phyloP scores from a whole-genome alignment of 2,797 vertebrate species.

The Melanotaenia boesemani region DNA sequence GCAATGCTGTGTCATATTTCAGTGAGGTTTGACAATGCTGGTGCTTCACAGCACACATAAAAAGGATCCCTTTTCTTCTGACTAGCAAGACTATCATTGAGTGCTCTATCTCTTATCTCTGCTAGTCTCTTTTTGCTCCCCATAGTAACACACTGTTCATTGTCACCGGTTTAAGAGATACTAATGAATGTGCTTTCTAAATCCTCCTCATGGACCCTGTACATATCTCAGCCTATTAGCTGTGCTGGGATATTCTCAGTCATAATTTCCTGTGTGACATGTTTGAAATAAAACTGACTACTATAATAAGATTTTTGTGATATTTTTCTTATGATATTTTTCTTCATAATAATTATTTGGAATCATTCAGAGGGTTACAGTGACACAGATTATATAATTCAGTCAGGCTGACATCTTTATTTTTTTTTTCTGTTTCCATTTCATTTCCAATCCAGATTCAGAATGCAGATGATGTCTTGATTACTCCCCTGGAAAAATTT shows the following conservation, averaged over 20 bases:
- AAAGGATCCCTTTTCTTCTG: slow-evolving; percentile 64
- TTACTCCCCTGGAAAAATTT: slow-evolving; percentile 97
- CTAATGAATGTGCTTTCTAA: slow-evolving; percentile 68
- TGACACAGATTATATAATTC: slow-evolving; percentile 15
- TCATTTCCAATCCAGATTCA: slow-evolving; percentile 88
- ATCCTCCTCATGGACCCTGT: slow-evolving; percentile 43
- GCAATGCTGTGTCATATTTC: slow-evolving; percentile 63
- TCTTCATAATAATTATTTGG: slow-evolving; percentile 19
- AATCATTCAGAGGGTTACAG: slow-evolving; percentile 33
- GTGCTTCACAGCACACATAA: slow-evolving; percentile 63
- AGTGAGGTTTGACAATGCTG: slow-evolving; percentile 53
- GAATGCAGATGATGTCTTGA: slow-evolving; percentile 97
- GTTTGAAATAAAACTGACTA: slow-evolving; percentile 27
- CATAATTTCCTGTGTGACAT: slow-evolving; percentile 45
- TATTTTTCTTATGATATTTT: slow-evolving; percentile 21
- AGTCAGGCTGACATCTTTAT: slow-evolving; percentile 40
- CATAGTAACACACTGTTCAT: slow-evolving; percentile 48
- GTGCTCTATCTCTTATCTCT: slow-evolving; percentile 53
- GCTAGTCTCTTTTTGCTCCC: slow-evolving; percentile 39
- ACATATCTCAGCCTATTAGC: slow-evolving; percentile 16
- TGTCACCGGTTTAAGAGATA: slow-evolving; percentile 62
- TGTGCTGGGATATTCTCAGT: slow-evolving; percentile 20
- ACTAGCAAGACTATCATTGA: slow-evolving; percentile 53
- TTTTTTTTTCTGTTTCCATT: slow-evolving; percentile 26
- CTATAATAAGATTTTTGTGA: slow-evolving; percentile 30